Percentiles rank a stretch among this genome's conserved stretches.
phyloP scores from a whole-genome alignment of 2,888 invertebrate species.

The Acleris sparsana region DNA sequence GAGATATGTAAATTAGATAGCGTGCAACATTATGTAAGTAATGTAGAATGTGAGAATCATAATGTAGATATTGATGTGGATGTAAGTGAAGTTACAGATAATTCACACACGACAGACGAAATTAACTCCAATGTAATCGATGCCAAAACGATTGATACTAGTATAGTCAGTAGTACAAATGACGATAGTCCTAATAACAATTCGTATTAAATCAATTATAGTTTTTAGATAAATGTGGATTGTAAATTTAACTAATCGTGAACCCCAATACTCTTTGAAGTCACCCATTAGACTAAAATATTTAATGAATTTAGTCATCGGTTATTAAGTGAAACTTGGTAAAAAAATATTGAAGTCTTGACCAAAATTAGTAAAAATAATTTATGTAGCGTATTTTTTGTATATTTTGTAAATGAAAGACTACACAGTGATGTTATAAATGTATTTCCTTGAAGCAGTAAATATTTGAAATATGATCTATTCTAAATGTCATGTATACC shows the following conservation, averaged over 20 bases:
- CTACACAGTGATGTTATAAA: slow-evolving; percentile 61
- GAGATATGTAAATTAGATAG: slow-evolving; percentile 60
- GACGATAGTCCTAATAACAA: slow-evolving; percentile 77
- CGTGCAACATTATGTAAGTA: slow-evolving; percentile 55
- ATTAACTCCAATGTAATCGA: slow-evolving; percentile 75
- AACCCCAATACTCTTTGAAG: slow-evolving; percentile 55
- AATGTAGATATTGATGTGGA: slow-evolving; percentile 45
- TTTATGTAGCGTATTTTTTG: slow-evolving; percentile 50
- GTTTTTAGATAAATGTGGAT: slow-evolving; percentile 37
- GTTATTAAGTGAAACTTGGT: slow-evolving; percentile 26
- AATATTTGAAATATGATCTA: background rate
- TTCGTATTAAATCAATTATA: slow-evolving; percentile 57
- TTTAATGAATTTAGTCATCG: slow-evolving; percentile 41
- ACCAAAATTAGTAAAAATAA: slow-evolving; percentile 46
- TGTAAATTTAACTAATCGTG: slow-evolving; percentile 51
- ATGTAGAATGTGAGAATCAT: slow-evolving; percentile 48
- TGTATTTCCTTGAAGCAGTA: background rate
- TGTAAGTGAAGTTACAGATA: slow-evolving; percentile 48
- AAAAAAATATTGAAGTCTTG: slow-evolving; percentile 39
- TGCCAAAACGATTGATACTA: slow-evolving; percentile 53
- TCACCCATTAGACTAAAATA: slow-evolving; percentile 53
- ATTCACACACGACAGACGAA: slow-evolving; percentile 62
- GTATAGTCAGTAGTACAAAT: slow-evolving; percentile 56
- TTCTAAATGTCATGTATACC: background rate
- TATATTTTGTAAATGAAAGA: slow-evolving; percentile 76